A percentile compares a stretch with the other conserved stretches of the same genome.
Evolutionary conservation across 2,797 vertebrate genomes (phyloP).

Genomic region (Sandelia bainsii): DNA sequence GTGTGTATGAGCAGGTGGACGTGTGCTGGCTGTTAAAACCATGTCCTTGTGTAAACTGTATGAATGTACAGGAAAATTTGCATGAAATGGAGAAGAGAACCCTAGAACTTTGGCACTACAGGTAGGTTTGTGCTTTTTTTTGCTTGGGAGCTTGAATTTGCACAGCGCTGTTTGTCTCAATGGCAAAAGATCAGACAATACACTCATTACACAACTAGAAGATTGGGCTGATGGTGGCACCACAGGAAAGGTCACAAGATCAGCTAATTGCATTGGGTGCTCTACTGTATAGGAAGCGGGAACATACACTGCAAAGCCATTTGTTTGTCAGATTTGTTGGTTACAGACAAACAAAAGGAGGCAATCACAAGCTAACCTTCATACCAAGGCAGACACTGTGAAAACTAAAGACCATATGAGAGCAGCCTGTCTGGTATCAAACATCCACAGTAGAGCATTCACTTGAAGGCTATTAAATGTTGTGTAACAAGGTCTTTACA

Average conservation of each 20-base stretch:
- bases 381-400: conserved; percentile 11
- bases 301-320: background rate
- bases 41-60: background rate
- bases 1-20: conserved; percentile 15
- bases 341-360: conserved; percentile 22
- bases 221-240: background rate
- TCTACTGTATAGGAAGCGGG: conserved; percentile 3
- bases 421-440: conserved; percentile 22
- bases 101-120: background rate
- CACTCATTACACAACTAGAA: background rate
- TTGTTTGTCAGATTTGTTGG: conserved; percentile 15
- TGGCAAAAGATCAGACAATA: background rate
- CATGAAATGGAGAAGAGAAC: background rate
- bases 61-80: background rate
- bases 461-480: conserved; percentile 1
- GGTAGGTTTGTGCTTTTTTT: background rate
- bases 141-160: background rate
- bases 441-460: background rate
- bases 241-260: conserved; percentile 13
- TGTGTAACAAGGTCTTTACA: background rate
- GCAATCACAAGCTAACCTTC: conserved; percentile 17
- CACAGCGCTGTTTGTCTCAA: background rate
- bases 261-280: background rate
- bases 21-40: conserved; percentile 25
- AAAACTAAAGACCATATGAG: conserved; percentile 20